Evolutionary conservation across 2,113 vertebrate species (phyloP), one percentile per base, ranked within the genome.

Genomic region (Vimba vimba): DNA sequence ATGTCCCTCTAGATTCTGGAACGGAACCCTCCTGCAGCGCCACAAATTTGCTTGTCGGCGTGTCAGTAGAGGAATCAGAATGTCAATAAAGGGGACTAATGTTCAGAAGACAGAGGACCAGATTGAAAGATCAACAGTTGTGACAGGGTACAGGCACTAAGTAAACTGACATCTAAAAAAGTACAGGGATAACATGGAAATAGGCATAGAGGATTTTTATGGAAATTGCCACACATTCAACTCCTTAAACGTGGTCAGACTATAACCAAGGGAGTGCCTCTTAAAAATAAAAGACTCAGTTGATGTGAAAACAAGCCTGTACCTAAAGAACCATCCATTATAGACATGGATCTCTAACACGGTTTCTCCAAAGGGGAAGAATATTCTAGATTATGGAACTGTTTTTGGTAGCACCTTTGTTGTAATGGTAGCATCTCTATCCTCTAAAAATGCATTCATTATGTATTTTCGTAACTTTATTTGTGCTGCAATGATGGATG

Each of bases 1-100:
- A 75, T 96, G 95, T 88, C 91, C 90, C 17, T 93, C 91, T 59
- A 89, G 93, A 1, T 96, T 95, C 88, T 96, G 95, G 95, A 96
- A 94, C 86, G 77, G 86, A 2, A 25, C 19, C 30, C 93, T 95
- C 0, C 91, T 96, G 75, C 85, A 81, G 36, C 92, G 95, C 69
- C 95, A 96, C 91, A 89, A 76, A 85, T 91, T 93, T 77, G 94
- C 91, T 82, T 96, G 95, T 21, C 91, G 92, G 25, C 92, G 89
- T 17, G 2, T 30, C 50, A 30, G 86, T 2, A 6, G 59, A 60
- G 82, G 76, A 17, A 84, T 64, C 1, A 92, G 89, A 82, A 88
- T 92, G 1, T 88, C 91, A 7, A 52, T 86, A 85, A 84, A 86
- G 88, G 73, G 79, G 57, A 86, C 60, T 19, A 69, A 39, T 69